These are phyloP conservation scores for Popillia japonica DNA, from an alignment of 1,140 invertebrate species.

Conservation along the genomic window DNA sequence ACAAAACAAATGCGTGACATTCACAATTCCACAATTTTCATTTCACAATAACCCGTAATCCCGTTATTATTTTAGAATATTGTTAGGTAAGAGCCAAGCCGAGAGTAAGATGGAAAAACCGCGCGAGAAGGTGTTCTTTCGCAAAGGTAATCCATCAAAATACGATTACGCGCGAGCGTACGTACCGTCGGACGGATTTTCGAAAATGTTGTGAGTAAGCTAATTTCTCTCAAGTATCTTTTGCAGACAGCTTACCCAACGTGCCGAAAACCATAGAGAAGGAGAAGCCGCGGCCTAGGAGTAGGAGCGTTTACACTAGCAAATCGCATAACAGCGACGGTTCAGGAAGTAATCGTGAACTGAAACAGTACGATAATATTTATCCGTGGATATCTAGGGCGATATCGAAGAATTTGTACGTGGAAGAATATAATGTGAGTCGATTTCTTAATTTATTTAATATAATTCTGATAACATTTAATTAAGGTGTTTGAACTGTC, in stretches of 20 bases:
- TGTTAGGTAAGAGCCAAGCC: background rate
- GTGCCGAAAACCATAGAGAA: constrained; percentile 49
- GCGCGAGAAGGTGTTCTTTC: constrained; percentile 55
- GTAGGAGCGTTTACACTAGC: constrained; percentile 58
- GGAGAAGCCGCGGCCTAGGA: constrained; percentile 53
- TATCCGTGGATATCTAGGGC: constrained; percentile 54
- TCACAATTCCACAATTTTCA: background rate
- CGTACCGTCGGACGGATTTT: no score
- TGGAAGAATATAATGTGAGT: constrained; percentile 57
- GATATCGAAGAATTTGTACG: constrained; percentile 55
- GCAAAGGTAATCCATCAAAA: constrained; percentile 51
- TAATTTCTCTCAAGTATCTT: constrained; percentile 46
- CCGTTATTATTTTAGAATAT: background rate
- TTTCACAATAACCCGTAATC: no score
- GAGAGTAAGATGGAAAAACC: constrained; percentile 54
- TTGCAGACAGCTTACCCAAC: constrained; percentile 56
- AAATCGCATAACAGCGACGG: constrained; percentile 53
- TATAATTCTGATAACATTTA: no score
- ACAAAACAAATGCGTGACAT: no score
- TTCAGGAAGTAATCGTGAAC: constrained; percentile 48
- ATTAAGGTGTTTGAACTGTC: no score
- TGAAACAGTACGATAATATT: constrained; percentile 55
- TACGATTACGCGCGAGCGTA: background rate
- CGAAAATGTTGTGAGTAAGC: background rate
- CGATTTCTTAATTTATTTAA: no score